These are phyloP conservation scores for Orthonevra nobilis DNA, from an alignment of 2,888 invertebrate species.

Conservation along the genomic window DNA sequence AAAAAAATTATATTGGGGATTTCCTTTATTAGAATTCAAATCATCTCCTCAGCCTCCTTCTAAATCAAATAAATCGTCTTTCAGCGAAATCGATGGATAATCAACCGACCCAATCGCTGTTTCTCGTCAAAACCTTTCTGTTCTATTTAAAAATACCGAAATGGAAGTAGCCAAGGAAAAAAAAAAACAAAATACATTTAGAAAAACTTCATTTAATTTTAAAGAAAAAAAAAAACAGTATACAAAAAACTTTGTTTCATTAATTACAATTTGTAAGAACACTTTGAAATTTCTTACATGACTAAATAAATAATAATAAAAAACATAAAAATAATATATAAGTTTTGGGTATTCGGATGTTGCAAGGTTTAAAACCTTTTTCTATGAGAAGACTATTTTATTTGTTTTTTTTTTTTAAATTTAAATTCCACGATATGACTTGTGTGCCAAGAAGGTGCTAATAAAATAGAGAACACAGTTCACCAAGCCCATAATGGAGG, in stretches of 20 bases:
- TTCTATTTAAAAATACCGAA: too few species aligned
- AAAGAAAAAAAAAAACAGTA: constrained; percentile 51
- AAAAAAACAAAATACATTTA: too few species aligned
- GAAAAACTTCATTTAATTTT: constrained; percentile 29
- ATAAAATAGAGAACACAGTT: constrained; percentile 87
- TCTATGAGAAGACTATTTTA: not conserved
- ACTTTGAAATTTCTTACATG: constrained; percentile 53
- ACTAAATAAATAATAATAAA: constrained; percentile 61
- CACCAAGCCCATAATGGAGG: constrained; percentile 87
- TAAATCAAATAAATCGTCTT: too few species aligned
- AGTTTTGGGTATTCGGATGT: constrained; percentile 25
- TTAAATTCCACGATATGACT: constrained; percentile 88
- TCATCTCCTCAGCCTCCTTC: too few species aligned
- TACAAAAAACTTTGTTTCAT: constrained; percentile 44
- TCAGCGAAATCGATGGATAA: too few species aligned
- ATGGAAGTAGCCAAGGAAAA: too few species aligned
- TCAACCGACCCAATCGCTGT: too few species aligned
- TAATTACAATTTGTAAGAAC: constrained; percentile 46
- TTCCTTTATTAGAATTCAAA: too few species aligned
- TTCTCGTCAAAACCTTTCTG: too few species aligned
- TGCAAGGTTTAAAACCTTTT: not conserved
- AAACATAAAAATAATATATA: constrained; percentile 6
- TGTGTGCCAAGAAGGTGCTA: constrained; percentile 89
- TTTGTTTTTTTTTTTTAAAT: constrained; percentile 14
- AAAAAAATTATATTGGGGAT: too few species aligned